Percentiles rank a stretch among this genome's conserved stretches.
Evolutionary conservation across 1,140 invertebrate species (phyloP).

Genomic region (Adelges cooleyi): DNA sequence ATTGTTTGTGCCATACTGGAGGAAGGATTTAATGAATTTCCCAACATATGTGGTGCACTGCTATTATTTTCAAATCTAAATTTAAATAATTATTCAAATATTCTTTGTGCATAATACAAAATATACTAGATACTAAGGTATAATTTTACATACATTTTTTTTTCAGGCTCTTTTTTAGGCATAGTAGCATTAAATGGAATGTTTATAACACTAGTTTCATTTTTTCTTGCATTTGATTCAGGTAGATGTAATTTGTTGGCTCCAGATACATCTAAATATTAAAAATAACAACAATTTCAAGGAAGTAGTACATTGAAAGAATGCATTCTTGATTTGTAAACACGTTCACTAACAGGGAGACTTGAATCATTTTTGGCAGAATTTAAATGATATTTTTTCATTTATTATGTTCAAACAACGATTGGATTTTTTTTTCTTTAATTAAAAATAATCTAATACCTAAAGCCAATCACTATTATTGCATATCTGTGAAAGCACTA

Average conservation of each 20-base stretch:
- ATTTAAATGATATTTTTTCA: too few relatives aligned
- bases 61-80: constrained; percentile 45
- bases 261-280: background rate
- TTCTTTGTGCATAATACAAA: background rate
- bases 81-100: background rate
- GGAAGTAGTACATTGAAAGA: too few relatives aligned
- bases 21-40: constrained; percentile 73
- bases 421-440: too few relatives aligned
- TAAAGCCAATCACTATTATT: too few relatives aligned
- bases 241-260: background rate
- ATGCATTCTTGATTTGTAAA: too few relatives aligned
- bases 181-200: background rate
- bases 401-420: too few relatives aligned
- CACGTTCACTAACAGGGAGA: too few relatives aligned
- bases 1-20: constrained; percentile 76
- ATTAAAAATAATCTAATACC: too few relatives aligned
- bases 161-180: background rate
- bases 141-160: background rate
- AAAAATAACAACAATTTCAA: too few relatives aligned
- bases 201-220: constrained; percentile 15
- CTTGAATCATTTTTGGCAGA: too few relatives aligned
- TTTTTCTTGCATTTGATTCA: background rate
- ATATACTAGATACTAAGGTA: too few relatives aligned
- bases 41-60: constrained; percentile 69
- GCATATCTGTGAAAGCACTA: too few relatives aligned